These are phyloP conservation scores for Rhopalosiphum maidis DNA, from an alignment of 1,140 invertebrate genomes.

Conservation along the genomic window DNA sequence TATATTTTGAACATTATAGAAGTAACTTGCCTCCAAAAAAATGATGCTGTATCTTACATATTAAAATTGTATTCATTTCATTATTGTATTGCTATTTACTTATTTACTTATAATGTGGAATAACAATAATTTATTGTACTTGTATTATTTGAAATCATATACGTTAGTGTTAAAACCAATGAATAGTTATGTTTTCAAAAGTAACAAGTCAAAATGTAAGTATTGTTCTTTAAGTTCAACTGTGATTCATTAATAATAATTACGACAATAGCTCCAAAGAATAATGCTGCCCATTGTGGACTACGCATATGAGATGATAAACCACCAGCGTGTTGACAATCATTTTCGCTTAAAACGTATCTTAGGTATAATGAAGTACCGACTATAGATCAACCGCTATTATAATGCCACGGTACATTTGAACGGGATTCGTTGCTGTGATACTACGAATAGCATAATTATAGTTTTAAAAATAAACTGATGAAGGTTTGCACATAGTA, in stretches of 20 bases:
- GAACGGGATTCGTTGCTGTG: not conserved
- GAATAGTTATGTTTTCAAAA: not conserved
- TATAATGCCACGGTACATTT: not conserved
- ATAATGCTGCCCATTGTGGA: not conserved
- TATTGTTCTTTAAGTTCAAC: not conserved
- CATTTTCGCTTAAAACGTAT: not conserved
- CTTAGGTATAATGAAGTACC: conserved; percentile 6
- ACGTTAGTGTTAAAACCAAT: not conserved
- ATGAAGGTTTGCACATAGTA: not conserved
- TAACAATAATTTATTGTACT: not conserved
- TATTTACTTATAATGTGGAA: not conserved
- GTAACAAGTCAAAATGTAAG: conserved; percentile 9
- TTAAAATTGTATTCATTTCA: not conserved
- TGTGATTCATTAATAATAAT: conserved; percentile 2
- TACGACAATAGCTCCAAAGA: not conserved
- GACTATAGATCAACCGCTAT: not conserved
- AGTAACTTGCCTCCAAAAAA: not conserved
- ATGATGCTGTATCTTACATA: not conserved
- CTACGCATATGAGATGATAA: not conserved
- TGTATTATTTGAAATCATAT: not conserved
- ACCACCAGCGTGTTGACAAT: not conserved
- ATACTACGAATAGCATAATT: not conserved
- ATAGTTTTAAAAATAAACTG: not conserved
- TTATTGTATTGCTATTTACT: not conserved
- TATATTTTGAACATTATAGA: not conserved